phyloP scores from a whole-genome alignment of 2,888 invertebrate species.

The Lochmaea capreae region DNA sequence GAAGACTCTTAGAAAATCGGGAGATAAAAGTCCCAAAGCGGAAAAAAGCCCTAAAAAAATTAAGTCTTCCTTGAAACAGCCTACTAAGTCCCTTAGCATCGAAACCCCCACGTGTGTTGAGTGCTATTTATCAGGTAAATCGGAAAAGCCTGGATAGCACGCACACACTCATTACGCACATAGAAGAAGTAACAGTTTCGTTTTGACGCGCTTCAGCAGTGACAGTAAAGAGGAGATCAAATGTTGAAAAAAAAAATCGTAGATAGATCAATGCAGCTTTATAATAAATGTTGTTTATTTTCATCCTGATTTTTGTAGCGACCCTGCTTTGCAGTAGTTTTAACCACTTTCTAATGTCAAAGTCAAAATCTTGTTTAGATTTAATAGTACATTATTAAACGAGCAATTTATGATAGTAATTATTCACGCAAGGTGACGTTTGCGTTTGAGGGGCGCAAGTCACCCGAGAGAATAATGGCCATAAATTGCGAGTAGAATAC shows the following conservation, averaged over 20 bases:
- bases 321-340: slow-evolving; percentile 52
- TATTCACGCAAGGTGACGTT: no score
- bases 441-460: no score
- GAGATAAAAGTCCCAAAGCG: slow-evolving; percentile 52
- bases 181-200: slow-evolving; percentile 50
- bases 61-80: slow-evolving; percentile 62
- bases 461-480: no score
- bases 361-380: not conserved
- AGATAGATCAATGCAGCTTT: slow-evolving; percentile 33
- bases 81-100: slow-evolving; percentile 71
- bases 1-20: slow-evolving; percentile 55
- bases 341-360: slow-evolving; percentile 20
- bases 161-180: slow-evolving; percentile 31
- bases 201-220: slow-evolving; percentile 47
- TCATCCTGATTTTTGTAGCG: slow-evolving; percentile 50
- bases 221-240: slow-evolving; percentile 58
- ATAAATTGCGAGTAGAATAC: no score
- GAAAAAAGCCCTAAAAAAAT: slow-evolving; percentile 58
- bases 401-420: no score
- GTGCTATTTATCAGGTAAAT: slow-evolving; percentile 76
- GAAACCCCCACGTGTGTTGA: slow-evolving; percentile 81
- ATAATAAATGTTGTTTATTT: slow-evolving; percentile 36
- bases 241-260: slow-evolving; percentile 51
- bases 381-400: no score
- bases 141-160: slow-evolving; percentile 62